Percentiles rank a stretch among this genome's conserved stretches.
Conservation (phyloP, 2,113 vertebrate genomes). For the Aleadryas rufinucha region DNA sequence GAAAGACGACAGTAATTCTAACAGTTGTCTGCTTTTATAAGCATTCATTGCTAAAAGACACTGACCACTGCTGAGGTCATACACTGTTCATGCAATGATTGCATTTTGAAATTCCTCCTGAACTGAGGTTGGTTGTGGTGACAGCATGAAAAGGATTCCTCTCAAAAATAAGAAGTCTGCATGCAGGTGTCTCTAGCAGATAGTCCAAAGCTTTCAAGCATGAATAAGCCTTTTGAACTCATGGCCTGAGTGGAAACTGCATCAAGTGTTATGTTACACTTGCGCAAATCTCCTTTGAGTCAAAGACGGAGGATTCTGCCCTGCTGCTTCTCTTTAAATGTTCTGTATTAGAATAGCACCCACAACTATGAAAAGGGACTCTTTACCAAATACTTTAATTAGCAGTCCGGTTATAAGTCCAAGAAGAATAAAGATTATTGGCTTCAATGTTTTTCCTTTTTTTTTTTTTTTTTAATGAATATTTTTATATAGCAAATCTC, state of each 20-base stretch:
- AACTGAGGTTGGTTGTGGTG: not conserved
- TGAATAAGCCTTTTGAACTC: constrained; percentile 1
- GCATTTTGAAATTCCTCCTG: not conserved
- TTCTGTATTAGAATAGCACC: not conserved
- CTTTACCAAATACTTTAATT: not conserved
- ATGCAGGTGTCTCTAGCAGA: not conserved
- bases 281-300: not conserved
- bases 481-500: not conserved
- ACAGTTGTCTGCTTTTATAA: not conserved
- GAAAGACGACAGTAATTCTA: not conserved
- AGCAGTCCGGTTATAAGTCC: not conserved
- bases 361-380: not conserved
- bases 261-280: not conserved
- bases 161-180: not conserved
- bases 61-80: not conserved
- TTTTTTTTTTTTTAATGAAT: not conserved
- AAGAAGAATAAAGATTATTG: not conserved
- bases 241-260: not conserved
- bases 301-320: not conserved
- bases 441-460: not conserved
- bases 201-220: not conserved
- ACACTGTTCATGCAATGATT: not conserved
- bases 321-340: not conserved
- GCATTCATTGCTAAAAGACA: not conserved
- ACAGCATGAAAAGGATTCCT: not conserved